phyloP scores from a whole-genome alignment of 2,888 invertebrate species.

The Lochmaea capreae region DNA sequence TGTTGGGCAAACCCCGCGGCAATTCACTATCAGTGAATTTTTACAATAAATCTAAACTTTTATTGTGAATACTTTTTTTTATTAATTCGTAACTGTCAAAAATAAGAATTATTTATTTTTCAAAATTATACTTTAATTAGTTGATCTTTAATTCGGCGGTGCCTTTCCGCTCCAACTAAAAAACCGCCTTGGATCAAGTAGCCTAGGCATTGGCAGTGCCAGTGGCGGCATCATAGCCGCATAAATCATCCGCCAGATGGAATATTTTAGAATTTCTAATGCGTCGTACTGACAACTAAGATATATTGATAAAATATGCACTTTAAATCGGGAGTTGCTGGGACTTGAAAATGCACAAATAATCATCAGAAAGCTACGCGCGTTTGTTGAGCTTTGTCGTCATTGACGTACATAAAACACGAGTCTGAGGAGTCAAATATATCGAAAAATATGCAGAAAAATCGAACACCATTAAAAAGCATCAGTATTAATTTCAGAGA shows the following conservation, averaged over 20 bases:
- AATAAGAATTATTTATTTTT: not conserved
- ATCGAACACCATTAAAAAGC: no score
- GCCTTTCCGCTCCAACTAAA: constrained; percentile 1
- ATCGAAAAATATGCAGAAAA: no score
- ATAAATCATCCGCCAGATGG: constrained; percentile 67
- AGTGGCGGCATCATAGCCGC: constrained; percentile 47
- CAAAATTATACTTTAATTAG: not conserved
- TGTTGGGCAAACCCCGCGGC: no score
- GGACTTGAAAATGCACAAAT: constrained; percentile 56
- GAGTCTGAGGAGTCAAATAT: not conserved
- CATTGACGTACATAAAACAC: constrained; percentile 8
- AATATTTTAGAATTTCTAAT: constrained; percentile 67
- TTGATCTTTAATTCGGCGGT: constrained; percentile 4
- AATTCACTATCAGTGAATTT: no score
- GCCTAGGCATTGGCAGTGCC: constrained; percentile 37
- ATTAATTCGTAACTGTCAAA: not conserved
- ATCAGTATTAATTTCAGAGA: no score
- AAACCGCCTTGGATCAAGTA: constrained; percentile 4
- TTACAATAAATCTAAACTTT: no score
- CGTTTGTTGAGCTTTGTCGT: constrained; percentile 41
- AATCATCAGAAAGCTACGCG: constrained; percentile 53
- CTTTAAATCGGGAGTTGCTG: constrained; percentile 57
- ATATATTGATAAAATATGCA: constrained; percentile 67
- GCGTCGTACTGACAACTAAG: constrained; percentile 64
- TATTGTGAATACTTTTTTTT: not conserved